phyloP scores from a whole-genome alignment of 2,113 vertebrate species.

The Daboia siamensis region DNA sequence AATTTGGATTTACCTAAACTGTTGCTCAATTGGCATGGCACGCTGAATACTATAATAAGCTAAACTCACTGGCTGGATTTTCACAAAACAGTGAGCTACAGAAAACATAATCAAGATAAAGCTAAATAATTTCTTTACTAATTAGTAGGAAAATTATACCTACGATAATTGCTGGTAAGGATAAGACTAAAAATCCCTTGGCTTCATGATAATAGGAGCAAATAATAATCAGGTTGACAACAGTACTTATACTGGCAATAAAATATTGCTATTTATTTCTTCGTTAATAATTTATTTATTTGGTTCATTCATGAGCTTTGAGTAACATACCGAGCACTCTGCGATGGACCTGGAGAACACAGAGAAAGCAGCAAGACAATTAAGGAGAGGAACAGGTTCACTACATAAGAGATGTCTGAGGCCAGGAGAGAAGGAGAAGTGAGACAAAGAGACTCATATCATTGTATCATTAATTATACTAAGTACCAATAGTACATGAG shows the following conservation, averaged over 20 bases:
- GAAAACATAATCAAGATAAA: neutral
- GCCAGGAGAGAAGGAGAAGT: neutral
- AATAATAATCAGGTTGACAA: neutral
- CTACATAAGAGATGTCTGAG: neutral
- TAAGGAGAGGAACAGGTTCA: neutral
- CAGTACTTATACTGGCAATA: neutral
- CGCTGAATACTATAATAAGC: neutral
- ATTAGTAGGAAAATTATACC: neutral
- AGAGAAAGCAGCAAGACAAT: neutral
- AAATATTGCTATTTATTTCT: neutral
- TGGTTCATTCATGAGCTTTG: neutral
- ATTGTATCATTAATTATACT: neutral
- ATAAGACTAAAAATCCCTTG: neutral
- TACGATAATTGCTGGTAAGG: neutral
- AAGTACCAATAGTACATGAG: neutral
- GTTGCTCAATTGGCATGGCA: neutral
- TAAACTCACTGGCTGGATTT: neutral
- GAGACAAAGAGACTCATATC: neutral
- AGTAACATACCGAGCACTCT: neutral
- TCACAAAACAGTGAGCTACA: neutral
- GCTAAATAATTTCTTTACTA: neutral
- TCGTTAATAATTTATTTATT: neutral
- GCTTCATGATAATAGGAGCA: neutral
- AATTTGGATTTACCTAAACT: neutral
- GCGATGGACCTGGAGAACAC: neutral